Evolutionary conservation across 2,113 vertebrate species (phyloP).

Genomic region (Pitta sordida): DNA sequence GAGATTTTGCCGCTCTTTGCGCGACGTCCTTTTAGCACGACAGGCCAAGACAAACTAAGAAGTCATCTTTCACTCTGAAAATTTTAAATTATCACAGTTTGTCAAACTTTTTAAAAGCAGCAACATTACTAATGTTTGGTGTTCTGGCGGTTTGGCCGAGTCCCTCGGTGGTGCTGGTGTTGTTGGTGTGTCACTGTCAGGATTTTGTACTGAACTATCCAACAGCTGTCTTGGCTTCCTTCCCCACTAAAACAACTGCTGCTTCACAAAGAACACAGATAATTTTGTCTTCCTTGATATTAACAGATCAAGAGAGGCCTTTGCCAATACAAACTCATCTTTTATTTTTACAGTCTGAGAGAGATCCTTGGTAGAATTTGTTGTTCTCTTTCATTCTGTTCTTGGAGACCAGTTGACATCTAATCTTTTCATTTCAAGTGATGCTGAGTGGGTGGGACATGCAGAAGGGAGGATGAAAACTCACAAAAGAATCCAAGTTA

Average conservation of each 20-base stretch:
- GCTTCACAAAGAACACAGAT: conserved; percentile 60
- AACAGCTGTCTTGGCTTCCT: conserved; percentile 50
- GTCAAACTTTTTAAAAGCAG: neutral
- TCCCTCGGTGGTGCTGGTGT: conserved; percentile 15
- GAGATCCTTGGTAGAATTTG: conserved; percentile 28
- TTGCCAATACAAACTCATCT: conserved; percentile 52
- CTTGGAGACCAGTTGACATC: conserved; percentile 13
- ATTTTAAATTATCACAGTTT: neutral
- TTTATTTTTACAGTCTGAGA: conserved; percentile 45
- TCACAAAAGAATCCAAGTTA: conserved; percentile 41
- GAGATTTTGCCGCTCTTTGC: neutral
- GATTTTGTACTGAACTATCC: conserved; percentile 49
- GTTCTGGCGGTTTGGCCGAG: neutral
- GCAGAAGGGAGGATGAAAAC: conserved; percentile 3
- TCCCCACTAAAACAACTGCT: conserved; percentile 45
- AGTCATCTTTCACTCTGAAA: neutral
- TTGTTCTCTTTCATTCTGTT: conserved; percentile 35
- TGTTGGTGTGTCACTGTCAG: conserved; percentile 36
- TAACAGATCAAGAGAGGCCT: conserved; percentile 44
- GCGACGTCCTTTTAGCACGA: neutral
- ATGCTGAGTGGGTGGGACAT: conserved; percentile 49
- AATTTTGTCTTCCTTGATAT: conserved; percentile 62
- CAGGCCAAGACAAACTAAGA: neutral
- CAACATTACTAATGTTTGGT: conserved; percentile 2
- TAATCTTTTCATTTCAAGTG: conserved; percentile 30